Base-by-base conservation (phyloP, 2,888 invertebrate species). In the Dilophus febrilis region DNA sequence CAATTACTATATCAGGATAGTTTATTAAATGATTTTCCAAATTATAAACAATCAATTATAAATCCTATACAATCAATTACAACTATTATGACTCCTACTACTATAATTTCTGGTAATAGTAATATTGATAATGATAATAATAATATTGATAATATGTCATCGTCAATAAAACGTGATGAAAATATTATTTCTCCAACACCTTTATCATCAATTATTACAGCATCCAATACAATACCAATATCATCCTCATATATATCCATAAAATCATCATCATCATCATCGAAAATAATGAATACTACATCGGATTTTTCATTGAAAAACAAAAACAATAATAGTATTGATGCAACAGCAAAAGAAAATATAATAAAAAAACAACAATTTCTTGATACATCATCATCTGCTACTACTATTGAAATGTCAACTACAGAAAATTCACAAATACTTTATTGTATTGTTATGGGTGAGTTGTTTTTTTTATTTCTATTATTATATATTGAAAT, bases 391-490 rank as follows among this genome's bases (percentile, higher is more conserved):
- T 38, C 47, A 28, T 38, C 45, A 30, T 35, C 42, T 32, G 40
- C 37, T 35, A 38, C 30, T 41, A 36, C 26, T 37, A 42, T 40
- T 14, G 40, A 14, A 26, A 8, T 46, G 11, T 52, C 49, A 29
- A 48, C 56, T 13, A 49, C 50, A 18, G 43, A 49, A 28, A 45
- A 48, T n/a, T 55, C 57, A 26, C 22, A 22, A 22, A 22, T 22
- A 8, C 22, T 22, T 54, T 53, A 54, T 33, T 66, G 66, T 49
- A 47, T 58, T 37, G 61, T 66, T 8, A 66, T 66, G 66, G 66
- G 66, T 66, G 53, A 53, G 59, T 53, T 19, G 27, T 28, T 26
- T 22, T 14, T 16, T 22, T 39, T n/a, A n/a, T n/a, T n/a, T n/a
- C n/a, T n/a, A n/a, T n/a, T n/a, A n/a, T n/a, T n/a, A n/a, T n/a